Percentiles rank a stretch among this genome's conserved stretches.
Conservation (phyloP, 2,888 invertebrate genomes). For the Saturnia pavonia region DNA sequence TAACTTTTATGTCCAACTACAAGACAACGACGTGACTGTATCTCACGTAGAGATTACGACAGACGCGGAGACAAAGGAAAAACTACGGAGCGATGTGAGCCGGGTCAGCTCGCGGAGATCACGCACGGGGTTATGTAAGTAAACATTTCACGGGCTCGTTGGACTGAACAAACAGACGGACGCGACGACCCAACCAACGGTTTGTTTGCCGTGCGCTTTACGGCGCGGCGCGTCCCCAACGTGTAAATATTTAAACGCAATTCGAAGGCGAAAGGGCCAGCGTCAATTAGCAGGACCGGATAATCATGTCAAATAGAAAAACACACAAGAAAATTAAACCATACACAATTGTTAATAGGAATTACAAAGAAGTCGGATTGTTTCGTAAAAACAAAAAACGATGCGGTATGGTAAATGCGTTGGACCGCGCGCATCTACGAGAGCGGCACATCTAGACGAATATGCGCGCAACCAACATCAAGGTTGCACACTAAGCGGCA, state of each 20-base stretch:
- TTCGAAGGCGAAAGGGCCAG: constrained; percentile 71
- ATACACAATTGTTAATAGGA: constrained; percentile 36
- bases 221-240: constrained; percentile 49
- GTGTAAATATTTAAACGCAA: constrained; percentile 73
- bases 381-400: constrained; percentile 41
- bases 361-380: constrained; percentile 43
- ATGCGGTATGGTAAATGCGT: constrained; percentile 55
- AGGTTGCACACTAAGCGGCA: constrained; percentile 62
- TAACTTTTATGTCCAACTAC: constrained; percentile 39
- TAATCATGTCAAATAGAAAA: constrained; percentile 43
- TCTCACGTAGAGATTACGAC: not conserved
- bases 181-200: constrained; percentile 33
- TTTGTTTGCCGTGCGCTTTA: constrained; percentile 66
- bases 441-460: not conserved
- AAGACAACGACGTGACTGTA: constrained; percentile 42
- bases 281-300: constrained; percentile 59
- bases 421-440: constrained; percentile 58
- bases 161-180: constrained; percentile 68
- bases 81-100: constrained; percentile 45
- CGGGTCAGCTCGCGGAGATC: constrained; percentile 50
- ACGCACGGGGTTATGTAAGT: constrained; percentile 57
- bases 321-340: constrained; percentile 33
- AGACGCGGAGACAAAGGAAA: constrained; percentile 29
- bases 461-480: constrained; percentile 26
- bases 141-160: constrained; percentile 58